These are phyloP conservation scores for Drosophila maculinotata DNA, from an alignment of 2,888 invertebrate species.

Conservation along the genomic window DNA sequence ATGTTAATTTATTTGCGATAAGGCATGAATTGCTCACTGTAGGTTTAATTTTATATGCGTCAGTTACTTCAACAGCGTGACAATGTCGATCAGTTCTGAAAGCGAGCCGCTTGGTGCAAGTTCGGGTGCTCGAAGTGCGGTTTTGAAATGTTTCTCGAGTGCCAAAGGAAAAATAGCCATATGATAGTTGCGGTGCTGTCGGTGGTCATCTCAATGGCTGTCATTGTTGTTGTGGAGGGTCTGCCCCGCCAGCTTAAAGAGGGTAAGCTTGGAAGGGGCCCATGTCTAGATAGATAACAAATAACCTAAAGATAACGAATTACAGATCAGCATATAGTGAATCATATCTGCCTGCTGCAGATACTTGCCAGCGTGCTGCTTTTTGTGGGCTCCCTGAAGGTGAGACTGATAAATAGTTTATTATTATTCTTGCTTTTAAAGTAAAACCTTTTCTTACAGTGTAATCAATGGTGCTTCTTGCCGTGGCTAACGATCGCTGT, in stretches of 20 bases:
- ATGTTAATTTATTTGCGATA: conserved; percentile 8
- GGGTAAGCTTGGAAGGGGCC: conserved; percentile 17
- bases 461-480: conserved; percentile 40
- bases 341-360: conserved; percentile 56
- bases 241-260: not conserved
- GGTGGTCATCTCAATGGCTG: conserved; percentile 17
- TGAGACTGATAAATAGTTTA: not conserved
- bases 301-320: not conserved
- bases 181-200: conserved; percentile 39
- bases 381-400: conserved; percentile 29
- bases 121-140: not conserved
- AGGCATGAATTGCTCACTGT: not conserved
- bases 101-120: not conserved
- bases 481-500: conserved; percentile 55
- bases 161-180: conserved; percentile 2
- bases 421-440: not conserved
- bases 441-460: conserved; percentile 9
- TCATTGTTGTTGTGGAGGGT: conserved; percentile 11
- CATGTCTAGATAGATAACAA: conserved; percentile 3
- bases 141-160: conserved; percentile 19
- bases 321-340: conserved; percentile 28
- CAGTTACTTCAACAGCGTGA: not conserved
- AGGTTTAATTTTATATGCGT: not conserved
- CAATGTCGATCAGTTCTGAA: conserved; percentile 20
- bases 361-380: conserved; percentile 30